Evolutionary conservation across 2,113 vertebrate species (phyloP), one percentile per base, ranked within the genome.

Genomic region (Parus major): DNA sequence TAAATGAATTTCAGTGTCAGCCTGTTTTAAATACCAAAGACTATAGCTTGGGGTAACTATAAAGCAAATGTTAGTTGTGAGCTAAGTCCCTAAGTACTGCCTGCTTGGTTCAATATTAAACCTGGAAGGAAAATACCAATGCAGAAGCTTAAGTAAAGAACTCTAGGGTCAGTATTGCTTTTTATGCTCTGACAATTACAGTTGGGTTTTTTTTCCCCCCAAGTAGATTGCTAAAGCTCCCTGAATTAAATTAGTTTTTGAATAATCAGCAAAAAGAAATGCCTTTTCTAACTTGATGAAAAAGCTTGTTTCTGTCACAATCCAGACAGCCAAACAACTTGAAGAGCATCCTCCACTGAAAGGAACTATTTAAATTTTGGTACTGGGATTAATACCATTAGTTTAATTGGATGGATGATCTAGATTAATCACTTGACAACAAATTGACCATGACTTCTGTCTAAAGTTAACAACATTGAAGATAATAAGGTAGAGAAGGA

Each of bases 1-100:
- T 81, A 90, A 83, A 61, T 82, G 27, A 82, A 70, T 90, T 92
- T 61, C 70, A 60, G 29, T 66, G 23, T 85, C 69, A 90, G 52
- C 41, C 68, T 86, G 17, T 78, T 96, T 91, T 93, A 96, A 97
- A 97, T 96, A 92, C 46, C 90, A 96, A 93, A 88, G 31, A 5
- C 24, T 59, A 13, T 95, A 28, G 72, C 75, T 94, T 88, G 72
- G 75, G 87, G 57, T 88, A 82, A 88, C 44, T 47, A 33, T 41
- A 89, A 94, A 94, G 53, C 15, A 94, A 95, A 97, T 96, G 50
- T 78, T 95, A 88, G 79, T 55, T 92, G 50, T 44, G 39, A 66
- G 44, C 55, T 42, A 36, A 55, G 12, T 90, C 82, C 46, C 20
- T 53, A 25, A 82, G 20, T 65, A 56, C 63, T 83, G 76, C 55